Conservation (phyloP, 1,140 invertebrate species). For the Cataglyphis hispanica region DNA sequence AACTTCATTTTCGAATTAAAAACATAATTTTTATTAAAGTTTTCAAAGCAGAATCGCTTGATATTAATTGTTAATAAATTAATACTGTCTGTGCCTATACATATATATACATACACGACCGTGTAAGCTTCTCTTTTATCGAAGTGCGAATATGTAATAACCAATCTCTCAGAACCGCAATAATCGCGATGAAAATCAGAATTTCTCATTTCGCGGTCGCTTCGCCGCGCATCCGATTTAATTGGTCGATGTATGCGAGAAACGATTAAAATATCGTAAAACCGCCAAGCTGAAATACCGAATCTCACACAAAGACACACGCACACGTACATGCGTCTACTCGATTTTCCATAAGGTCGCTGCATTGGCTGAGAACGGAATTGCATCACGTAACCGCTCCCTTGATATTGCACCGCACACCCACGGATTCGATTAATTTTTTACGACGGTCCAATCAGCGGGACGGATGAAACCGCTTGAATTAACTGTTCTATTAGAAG, state of each 20-base stretch:
- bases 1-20: not conserved
- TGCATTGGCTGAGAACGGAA: constrained; percentile 47
- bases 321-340: constrained; percentile 17
- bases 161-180: constrained; percentile 7
- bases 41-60: not conserved
- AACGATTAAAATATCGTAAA: constrained; percentile 55
- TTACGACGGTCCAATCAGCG: constrained; percentile 58
- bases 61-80: not conserved
- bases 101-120: not conserved
- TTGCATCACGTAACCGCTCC: constrained; percentile 62
- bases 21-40: not conserved
- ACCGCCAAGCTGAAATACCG: constrained; percentile 37
- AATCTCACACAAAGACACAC: constrained; percentile 1
- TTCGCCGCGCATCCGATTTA: constrained; percentile 40
- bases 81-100: not conserved
- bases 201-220: constrained; percentile 48
- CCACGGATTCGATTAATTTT: constrained; percentile 63
- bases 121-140: not conserved
- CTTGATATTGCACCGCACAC: constrained; percentile 58
- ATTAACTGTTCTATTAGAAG: constrained; percentile 62
- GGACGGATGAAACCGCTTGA: constrained; percentile 48
- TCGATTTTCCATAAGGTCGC: constrained; percentile 60
- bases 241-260: constrained; percentile 47
- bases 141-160: constrained; percentile 29
- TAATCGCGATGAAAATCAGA: constrained; percentile 39